Evolutionary conservation across 2,797 vertebrate genomes (phyloP).

Genomic region (Falco novaeseelandiae): DNA sequence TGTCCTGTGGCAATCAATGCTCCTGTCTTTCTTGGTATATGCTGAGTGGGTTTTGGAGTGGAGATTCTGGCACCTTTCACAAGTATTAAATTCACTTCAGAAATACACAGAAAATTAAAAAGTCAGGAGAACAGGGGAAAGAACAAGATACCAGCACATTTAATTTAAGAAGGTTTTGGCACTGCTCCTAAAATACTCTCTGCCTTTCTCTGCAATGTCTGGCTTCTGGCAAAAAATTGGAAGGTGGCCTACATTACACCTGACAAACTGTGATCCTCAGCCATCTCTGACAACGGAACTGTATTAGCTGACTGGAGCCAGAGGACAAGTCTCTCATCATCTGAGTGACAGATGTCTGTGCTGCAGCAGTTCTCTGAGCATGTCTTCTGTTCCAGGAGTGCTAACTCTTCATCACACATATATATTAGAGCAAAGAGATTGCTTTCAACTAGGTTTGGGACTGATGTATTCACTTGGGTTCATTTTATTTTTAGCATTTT

Average conservation of each 20-base stretch:
- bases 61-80: background rate
- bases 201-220: conserved; percentile 10
- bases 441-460: background rate
- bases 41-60: background rate
- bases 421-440: background rate
- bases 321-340: background rate
- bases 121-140: background rate
- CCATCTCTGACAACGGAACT: background rate
- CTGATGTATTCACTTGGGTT: background rate
- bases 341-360: background rate
- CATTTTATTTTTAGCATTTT: conserved; percentile 28
- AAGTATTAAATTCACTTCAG: background rate
- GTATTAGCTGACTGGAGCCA: background rate
- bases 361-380: background rate
- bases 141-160: conserved; percentile 11
- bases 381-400: background rate
- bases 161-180: conserved; percentile 45
- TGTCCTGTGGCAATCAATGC: background rate
- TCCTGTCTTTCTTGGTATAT: background rate
- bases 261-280: conserved; percentile 29
- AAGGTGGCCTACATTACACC: background rate
- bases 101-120: conserved; percentile 15
- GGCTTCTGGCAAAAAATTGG: background rate
- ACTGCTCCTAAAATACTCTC: conserved; percentile 6
- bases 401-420: background rate